These are phyloP conservation scores for Trissolcus basalis DNA, from an alignment of 1,140 invertebrate genomes.

Conservation along the genomic window DNA sequence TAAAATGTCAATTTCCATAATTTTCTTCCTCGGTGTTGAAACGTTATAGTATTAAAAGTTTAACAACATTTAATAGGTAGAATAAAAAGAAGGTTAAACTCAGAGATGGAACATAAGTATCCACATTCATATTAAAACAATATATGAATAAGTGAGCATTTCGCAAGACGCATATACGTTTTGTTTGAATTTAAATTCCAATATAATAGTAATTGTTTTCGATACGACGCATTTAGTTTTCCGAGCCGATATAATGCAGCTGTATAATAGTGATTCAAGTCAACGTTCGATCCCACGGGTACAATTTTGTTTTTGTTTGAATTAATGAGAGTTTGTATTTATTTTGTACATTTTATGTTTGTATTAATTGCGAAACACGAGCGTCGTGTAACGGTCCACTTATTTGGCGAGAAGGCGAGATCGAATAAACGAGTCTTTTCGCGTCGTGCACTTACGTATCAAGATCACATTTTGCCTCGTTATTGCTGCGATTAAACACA, in stretches of 20 bases:
- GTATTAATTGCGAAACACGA: background rate
- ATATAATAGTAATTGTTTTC: conserved; percentile 21
- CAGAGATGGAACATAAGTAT: background rate
- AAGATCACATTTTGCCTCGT: conserved; percentile 11
- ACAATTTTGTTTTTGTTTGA: background rate
- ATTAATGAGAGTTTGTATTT: background rate
- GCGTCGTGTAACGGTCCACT: background rate
- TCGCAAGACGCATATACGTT: conserved; percentile 1
- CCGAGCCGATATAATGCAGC: conserved; percentile 1
- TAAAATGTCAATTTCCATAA: too few relatives aligned
- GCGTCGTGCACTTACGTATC: background rate
- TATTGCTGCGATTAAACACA: conserved; percentile 23
- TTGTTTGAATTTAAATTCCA: conserved; percentile 11
- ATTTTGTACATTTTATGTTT: background rate
- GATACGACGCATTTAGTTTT: conserved; percentile 12
- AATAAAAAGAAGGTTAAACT: too few relatives aligned
- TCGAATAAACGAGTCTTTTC: background rate
- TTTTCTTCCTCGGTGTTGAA: too few relatives aligned
- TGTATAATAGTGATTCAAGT: too few relatives aligned
- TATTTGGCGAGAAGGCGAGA: background rate
- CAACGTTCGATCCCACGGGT: too few relatives aligned
- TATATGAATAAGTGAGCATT: conserved; percentile 1
- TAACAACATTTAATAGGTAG: too few relatives aligned
- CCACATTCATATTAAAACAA: background rate
- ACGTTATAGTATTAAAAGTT: too few relatives aligned